Evolutionary conservation across 2,113 vertebrate genomes (phyloP).

Genomic region (Amphiprion ocellaris): DNA sequence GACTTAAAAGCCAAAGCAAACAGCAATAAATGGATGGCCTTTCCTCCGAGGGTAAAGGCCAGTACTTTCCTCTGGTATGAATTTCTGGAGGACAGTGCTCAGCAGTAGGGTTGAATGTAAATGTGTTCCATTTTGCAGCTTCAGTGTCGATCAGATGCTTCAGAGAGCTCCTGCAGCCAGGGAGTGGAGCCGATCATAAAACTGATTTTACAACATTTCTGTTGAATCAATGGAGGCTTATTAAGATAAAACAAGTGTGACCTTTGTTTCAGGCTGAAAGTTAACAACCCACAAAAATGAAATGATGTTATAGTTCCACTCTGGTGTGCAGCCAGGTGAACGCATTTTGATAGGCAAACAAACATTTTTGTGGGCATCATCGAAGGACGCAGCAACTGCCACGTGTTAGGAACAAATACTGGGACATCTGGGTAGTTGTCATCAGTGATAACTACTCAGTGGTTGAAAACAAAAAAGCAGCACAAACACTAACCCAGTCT

Average conservation of each 20-base stretch:
- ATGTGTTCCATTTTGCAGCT: neutral
- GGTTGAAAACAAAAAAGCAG: neutral
- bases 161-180: neutral
- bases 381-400: neutral
- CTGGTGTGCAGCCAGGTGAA: neutral
- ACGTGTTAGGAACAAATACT: conserved; percentile 3
- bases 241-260: neutral
- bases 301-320: neutral
- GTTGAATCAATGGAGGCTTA: neutral
- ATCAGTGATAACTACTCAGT: neutral
- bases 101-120: neutral
- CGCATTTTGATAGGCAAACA: conserved; percentile 7
- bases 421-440: conserved; percentile 6
- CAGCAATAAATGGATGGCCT: conserved; percentile 46
- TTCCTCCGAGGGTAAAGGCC: neutral
- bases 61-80: neutral
- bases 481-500: neutral
- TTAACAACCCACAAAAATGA: neutral
- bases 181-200: neutral
- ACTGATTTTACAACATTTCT: neutral
- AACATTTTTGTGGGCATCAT: conserved; percentile 6
- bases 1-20: conserved; percentile 54
- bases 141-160: neutral
- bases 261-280: neutral
- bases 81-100: neutral